Conservation (phyloP, 2,888 invertebrate species). For the Drosophila emarginata region DNA sequence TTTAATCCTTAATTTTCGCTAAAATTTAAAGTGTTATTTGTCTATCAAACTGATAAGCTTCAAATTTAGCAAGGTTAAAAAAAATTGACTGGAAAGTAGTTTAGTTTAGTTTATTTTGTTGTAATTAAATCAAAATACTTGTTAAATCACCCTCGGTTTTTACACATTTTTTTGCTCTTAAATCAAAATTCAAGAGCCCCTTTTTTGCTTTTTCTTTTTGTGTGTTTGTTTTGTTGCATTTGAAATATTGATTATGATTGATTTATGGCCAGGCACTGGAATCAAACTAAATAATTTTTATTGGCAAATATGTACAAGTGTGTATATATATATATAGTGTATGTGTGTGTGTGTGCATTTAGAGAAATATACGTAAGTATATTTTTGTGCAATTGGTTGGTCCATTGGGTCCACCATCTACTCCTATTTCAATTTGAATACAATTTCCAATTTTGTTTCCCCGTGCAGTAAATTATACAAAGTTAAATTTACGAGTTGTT, state of each 20-base stretch:
- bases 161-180: background rate
- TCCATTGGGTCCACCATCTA: slow-evolving; percentile 15
- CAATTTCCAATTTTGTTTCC: slow-evolving; percentile 33
- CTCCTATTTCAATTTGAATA: slow-evolving; percentile 21
- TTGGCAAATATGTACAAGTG: slow-evolving; percentile 20
- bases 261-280: slow-evolving; percentile 46
- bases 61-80: no score
- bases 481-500: slow-evolving; percentile 59
- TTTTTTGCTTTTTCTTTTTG: background rate
- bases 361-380: no score
- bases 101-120: no score
- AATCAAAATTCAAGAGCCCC: background rate
- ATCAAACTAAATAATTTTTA: slow-evolving; percentile 51
- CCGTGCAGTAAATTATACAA: slow-evolving; percentile 56
- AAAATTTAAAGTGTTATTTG: no score
- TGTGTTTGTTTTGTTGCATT: slow-evolving; percentile 17
- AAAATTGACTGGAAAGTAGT: no score
- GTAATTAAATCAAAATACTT: no score
- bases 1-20: no score
- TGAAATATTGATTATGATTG: slow-evolving; percentile 66
- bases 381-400: slow-evolving; percentile 18
- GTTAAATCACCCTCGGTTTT: background rate
- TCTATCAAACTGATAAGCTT: no score
- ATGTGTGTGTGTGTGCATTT: no score
- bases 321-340: background rate